Conservation (phyloP, 2,797 vertebrate species). For the Bryconaethiops microstoma region DNA sequence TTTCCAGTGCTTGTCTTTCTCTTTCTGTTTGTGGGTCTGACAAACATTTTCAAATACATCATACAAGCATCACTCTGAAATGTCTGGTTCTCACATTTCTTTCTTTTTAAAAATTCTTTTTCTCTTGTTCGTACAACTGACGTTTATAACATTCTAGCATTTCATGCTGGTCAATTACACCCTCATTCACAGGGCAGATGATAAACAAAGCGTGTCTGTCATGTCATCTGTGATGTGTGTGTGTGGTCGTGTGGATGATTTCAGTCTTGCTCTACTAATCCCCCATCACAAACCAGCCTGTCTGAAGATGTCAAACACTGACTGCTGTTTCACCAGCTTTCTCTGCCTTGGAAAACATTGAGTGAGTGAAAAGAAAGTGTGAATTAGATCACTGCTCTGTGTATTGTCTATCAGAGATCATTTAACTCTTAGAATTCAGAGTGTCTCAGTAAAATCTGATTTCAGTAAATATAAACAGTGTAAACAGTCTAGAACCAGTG, state of each 20-base stretch:
- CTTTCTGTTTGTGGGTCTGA: constrained; percentile 32
- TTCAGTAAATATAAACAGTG: too few species aligned
- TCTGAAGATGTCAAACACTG: constrained; percentile 28
- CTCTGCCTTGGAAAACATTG: neutral
- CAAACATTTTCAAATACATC: constrained; percentile 36
- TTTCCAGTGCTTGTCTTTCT: constrained; percentile 16
- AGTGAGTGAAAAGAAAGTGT: neutral
- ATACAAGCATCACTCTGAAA: constrained; percentile 24
- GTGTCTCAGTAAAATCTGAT: too few species aligned
- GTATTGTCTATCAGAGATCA: neutral
- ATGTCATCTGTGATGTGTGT: constrained; percentile 23
- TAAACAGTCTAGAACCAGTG: too few species aligned
- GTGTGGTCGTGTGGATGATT: neutral
- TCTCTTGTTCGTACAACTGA: neutral
- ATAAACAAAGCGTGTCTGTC: constrained; percentile 22
- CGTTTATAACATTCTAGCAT: neutral
- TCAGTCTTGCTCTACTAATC: constrained; percentile 6
- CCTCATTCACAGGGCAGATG: neutral
- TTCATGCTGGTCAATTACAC: constrained; percentile 19
- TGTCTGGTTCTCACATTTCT: neutral
- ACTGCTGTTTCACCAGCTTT: constrained; percentile 21
- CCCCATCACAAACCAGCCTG: neutral
- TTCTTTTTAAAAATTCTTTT: neutral
- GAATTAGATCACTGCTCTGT: neutral
- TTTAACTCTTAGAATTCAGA: neutral